Evolutionary conservation across 2,888 invertebrate species (phyloP).

Genomic region (Desoria tigrina): DNA sequence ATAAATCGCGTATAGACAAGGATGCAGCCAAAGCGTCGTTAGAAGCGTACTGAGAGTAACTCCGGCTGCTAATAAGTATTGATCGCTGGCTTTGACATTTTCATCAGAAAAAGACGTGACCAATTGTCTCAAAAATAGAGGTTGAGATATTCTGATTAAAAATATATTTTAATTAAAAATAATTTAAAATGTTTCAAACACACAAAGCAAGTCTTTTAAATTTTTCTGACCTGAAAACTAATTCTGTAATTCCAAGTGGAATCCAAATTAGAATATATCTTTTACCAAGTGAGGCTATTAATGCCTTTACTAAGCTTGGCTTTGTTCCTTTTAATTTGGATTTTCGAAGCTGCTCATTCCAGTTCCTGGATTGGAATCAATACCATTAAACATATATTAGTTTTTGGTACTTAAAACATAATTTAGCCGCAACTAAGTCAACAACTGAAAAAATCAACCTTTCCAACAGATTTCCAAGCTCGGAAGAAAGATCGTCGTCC

Average conservation of each 20-base stretch:
- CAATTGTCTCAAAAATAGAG: conserved; percentile 67
- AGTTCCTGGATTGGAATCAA: conserved; percentile 69
- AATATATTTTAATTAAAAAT: conserved; percentile 1
- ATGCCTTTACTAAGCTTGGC: conserved; percentile 60
- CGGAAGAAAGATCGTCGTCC: conserved; percentile 67
- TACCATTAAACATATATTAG: no score
- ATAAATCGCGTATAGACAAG: conserved; percentile 79
- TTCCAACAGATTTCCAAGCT: no score
- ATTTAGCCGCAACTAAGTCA: no score
- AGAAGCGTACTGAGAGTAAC: conserved; percentile 61
- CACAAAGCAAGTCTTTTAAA: no score
- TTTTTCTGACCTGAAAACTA: conserved; percentile 56
- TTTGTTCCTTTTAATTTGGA: conserved; percentile 54
- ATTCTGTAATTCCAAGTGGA: conserved; percentile 58
- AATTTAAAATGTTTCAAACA: neutral
- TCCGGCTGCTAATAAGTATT: conserved; percentile 45
- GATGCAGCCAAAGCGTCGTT: conserved; percentile 79
- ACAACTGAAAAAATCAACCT: no score
- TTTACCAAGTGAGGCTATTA: conserved; percentile 59
- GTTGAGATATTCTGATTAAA: conserved; percentile 65
- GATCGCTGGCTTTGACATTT: conserved; percentile 57
- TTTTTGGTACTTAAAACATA: no score
- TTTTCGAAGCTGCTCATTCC: conserved; percentile 63
- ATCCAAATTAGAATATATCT: conserved; percentile 59
- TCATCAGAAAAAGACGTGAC: conserved; percentile 63